Evolutionary conservation across 2,797 vertebrate genomes (phyloP).

Genomic region (Lates japonicus): DNA sequence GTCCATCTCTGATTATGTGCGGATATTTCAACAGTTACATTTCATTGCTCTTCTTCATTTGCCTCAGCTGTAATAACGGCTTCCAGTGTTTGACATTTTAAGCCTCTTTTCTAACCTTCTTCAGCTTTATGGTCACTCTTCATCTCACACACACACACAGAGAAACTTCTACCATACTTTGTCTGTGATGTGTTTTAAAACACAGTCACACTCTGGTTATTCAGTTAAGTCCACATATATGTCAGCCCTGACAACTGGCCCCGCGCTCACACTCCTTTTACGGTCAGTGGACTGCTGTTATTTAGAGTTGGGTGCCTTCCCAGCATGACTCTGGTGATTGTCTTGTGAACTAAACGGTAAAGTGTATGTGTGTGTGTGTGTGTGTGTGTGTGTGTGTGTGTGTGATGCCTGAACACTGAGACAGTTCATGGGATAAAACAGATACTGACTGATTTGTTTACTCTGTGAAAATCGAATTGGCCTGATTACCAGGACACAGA

Average conservation of each 20-base stretch:
- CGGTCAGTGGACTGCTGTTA: constrained; percentile 2
- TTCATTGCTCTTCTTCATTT: background rate
- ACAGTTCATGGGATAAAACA: background rate
- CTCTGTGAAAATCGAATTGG: background rate
- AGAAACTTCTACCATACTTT: no score
- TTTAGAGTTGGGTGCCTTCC: constrained; percentile 5
- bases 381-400: no score
- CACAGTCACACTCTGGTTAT: background rate
- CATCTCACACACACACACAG: background rate
- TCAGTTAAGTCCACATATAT: constrained; percentile 9
- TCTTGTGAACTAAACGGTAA: background rate
- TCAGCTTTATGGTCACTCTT: background rate
- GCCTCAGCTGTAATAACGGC: background rate
- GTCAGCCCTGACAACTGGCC: constrained; percentile 29
- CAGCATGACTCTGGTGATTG: background rate
- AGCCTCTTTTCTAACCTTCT: constrained; percentile 43
- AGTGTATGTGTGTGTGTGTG: background rate
- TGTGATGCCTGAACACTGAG: background rate
- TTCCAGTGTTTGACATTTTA: constrained; percentile 27
- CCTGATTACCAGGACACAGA: background rate
- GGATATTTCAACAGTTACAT: background rate
- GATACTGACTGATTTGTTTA: constrained; percentile 13
- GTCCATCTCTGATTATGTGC: background rate
- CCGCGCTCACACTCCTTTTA: constrained; percentile 20
- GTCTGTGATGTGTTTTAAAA: background rate